phyloP scores from a whole-genome alignment of 2,888 invertebrate species.

The Agrilus biguttatus region DNA sequence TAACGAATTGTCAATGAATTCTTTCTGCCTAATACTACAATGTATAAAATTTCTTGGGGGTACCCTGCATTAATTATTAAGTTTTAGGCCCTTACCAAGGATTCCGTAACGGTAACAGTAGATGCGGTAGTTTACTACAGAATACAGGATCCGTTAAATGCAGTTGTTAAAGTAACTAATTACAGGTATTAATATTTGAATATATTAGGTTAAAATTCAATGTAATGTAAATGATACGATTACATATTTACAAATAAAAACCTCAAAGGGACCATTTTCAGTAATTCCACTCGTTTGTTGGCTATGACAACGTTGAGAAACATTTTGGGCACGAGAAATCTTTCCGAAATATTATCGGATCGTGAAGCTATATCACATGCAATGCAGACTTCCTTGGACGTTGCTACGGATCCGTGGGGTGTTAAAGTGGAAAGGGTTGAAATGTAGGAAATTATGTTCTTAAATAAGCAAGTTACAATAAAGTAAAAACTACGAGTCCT shows the following conservation, averaged over 20 bases:
- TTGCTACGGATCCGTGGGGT: conserved; percentile 85
- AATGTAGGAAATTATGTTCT: conserved; percentile 46
- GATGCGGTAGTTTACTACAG: conserved; percentile 81
- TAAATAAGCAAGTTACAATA: background rate
- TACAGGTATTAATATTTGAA: conserved; percentile 40
- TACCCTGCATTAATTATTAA: conserved; percentile 4
- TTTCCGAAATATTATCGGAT: conserved; percentile 85
- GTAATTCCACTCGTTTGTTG: conserved; percentile 66
- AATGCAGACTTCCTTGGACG: conserved; percentile 76
- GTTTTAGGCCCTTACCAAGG: conserved; percentile 71
- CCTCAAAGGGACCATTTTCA: conserved; percentile 28
- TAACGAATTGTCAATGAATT: too few relatives aligned
- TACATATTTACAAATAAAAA: background rate
- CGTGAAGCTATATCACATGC: conserved; percentile 81
- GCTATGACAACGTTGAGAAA: conserved; percentile 79
- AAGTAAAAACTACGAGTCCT: too few relatives aligned
- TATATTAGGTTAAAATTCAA: background rate
- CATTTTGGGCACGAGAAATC: conserved; percentile 80
- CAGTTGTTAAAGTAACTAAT: conserved; percentile 59
- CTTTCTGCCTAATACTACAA: background rate
- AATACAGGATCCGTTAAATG: conserved; percentile 64
- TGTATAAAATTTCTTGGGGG: background rate
- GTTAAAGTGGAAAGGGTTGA: conserved; percentile 90
- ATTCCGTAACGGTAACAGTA: conserved; percentile 87
- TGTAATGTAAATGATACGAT: too few relatives aligned